These are phyloP conservation scores for Vannuccia rotundouncinata DNA, from an alignment of 2,888 invertebrate genomes.

Conservation along the genomic window DNA sequence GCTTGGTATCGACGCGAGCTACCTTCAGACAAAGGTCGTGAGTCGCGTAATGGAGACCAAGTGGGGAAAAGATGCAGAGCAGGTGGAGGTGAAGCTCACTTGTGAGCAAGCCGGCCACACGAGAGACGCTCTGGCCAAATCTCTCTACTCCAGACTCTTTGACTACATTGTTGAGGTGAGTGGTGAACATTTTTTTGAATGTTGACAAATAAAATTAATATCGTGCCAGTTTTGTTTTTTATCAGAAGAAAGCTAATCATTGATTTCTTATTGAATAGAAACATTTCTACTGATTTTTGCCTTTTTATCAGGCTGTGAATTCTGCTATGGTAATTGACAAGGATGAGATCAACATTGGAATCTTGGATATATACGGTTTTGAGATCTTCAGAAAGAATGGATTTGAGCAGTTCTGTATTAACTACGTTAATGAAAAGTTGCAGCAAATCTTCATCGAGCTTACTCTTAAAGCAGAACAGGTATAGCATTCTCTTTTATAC, in stretches of 20 bases:
- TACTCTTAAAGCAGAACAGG: constrained; percentile 66
- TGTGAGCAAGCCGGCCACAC: constrained; percentile 64
- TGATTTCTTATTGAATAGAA: no score
- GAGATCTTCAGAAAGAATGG: constrained; percentile 67
- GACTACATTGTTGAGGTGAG: constrained; percentile 62
- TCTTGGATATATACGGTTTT: constrained; percentile 68
- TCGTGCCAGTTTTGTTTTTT: no score
- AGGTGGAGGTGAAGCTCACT: constrained; percentile 64
- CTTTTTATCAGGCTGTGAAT: constrained; percentile 61
- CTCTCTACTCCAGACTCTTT: constrained; percentile 63
- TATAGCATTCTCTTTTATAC: constrained; percentile 47
- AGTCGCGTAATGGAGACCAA: constrained; percentile 65
- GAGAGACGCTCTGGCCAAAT: constrained; percentile 65
- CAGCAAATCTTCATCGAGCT: constrained; percentile 69
- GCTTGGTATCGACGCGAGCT: constrained; percentile 61
- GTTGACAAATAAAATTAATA: neutral
- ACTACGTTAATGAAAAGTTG: constrained; percentile 68
- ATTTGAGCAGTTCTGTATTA: constrained; percentile 68
- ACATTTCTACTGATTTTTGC: no score
- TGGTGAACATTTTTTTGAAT: neutral
- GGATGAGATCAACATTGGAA: constrained; percentile 61
- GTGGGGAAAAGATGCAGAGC: constrained; percentile 65
- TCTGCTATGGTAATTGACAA: constrained; percentile 62
- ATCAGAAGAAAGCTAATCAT: no score
- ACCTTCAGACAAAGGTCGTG: constrained; percentile 62